Conservation (phyloP, 1,140 invertebrate genomes). For the Drepana arcuata region DNA sequence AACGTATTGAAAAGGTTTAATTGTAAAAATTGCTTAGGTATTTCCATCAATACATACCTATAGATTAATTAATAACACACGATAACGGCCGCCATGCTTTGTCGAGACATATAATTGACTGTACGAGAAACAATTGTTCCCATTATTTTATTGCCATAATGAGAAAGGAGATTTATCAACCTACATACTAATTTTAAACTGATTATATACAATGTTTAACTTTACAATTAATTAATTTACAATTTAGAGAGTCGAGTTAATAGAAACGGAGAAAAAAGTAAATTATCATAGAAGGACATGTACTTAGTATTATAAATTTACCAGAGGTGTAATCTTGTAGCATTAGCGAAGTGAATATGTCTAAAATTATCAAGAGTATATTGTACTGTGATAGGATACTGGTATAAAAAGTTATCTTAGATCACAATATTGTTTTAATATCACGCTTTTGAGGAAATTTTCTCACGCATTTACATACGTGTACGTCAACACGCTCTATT, state of each 20-base stretch:
- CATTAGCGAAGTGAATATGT: conserved; percentile 10
- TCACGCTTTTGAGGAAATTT: not conserved
- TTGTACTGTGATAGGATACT: conserved; percentile 9
- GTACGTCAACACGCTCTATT: not conserved
- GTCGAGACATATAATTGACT: too few species aligned
- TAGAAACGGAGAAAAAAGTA: too few species aligned
- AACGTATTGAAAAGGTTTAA: too few species aligned
- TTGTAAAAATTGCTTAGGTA: too few species aligned
- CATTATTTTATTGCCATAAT: conserved; percentile 9
- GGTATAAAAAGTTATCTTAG: conserved; percentile 1
- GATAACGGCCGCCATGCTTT: too few species aligned
- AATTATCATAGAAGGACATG: conserved; percentile 4
- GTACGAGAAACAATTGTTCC: conserved; percentile 5
- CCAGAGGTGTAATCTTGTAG: conserved; percentile 4
- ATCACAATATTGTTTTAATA: not conserved
- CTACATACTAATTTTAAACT: conserved; percentile 9
- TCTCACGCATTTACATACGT: not conserved
- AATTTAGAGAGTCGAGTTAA: conserved; percentile 6
- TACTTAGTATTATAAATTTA: conserved; percentile 4
- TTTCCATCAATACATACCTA: too few species aligned
- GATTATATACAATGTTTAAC: conserved; percentile 11
- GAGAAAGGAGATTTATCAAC: conserved; percentile 1
- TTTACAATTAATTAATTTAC: conserved; percentile 7
- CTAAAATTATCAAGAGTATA: conserved; percentile 5
- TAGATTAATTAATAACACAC: too few species aligned